phyloP scores from a whole-genome alignment of 2,888 invertebrate species.

The Andrena fulva region DNA sequence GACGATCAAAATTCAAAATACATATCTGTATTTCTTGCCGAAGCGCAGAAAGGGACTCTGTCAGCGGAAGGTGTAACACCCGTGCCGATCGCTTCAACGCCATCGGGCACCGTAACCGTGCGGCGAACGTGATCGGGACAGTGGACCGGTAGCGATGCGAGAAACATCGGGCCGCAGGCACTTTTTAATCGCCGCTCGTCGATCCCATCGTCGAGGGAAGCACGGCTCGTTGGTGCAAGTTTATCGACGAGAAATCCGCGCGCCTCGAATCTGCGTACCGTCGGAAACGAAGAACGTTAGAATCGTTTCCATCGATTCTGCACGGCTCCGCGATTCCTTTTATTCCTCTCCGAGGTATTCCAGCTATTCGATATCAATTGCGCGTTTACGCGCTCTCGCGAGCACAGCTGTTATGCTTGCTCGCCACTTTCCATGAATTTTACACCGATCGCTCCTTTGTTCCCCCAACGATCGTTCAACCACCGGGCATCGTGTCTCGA shows the following conservation, averaged over 20 bases:
- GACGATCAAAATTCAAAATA: too few species aligned
- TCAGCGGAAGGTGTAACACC: too few species aligned
- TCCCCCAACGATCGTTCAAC: neutral
- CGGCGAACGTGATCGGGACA: neutral
- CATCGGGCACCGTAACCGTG: neutral
- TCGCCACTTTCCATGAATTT: slow-evolving; percentile 37
- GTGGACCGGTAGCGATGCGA: neutral
- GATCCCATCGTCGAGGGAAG: slow-evolving; percentile 47
- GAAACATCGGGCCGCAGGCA: neutral
- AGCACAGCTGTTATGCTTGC: slow-evolving; percentile 13
- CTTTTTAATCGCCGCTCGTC: slow-evolving; percentile 30
- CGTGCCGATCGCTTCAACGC: neutral
- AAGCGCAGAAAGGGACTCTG: too few species aligned
- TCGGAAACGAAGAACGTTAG: slow-evolving; percentile 11
- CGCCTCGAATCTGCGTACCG: slow-evolving; percentile 23
- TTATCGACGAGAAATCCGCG: slow-evolving; percentile 63
- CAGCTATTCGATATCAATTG: slow-evolving; percentile 41
- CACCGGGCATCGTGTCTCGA: neutral
- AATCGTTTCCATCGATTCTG: slow-evolving; percentile 38
- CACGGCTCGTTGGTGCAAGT: slow-evolving; percentile 50
- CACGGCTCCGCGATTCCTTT: slow-evolving; percentile 38
- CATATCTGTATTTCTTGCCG: too few species aligned
- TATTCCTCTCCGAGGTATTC: slow-evolving; percentile 35
- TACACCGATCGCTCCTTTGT: slow-evolving; percentile 13
- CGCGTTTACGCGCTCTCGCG: slow-evolving; percentile 31